phyloP scores from a whole-genome alignment of 2,113 vertebrate species.

The Oceanodroma tethys region DNA sequence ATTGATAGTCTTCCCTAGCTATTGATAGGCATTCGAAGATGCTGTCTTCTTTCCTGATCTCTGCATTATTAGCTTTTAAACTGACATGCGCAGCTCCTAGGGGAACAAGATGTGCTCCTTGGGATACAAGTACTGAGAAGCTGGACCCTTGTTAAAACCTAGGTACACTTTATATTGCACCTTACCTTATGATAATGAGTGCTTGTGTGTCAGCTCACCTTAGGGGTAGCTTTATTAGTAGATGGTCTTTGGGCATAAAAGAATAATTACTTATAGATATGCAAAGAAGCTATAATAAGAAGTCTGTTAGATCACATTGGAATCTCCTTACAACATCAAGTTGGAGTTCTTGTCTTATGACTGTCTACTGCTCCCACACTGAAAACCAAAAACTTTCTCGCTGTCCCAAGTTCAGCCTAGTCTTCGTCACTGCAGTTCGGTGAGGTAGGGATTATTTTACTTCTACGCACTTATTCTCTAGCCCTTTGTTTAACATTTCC shows the following conservation, averaged over 20 bases:
- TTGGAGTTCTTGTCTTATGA: not conserved
- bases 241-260: not conserved
- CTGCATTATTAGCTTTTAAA: not conserved
- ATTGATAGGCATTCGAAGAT: not conserved
- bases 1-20: not conserved
- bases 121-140: not conserved
- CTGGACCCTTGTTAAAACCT: not conserved
- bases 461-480: not conserved
- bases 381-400: not conserved
- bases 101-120: not conserved
- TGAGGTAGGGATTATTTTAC: not conserved
- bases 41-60: not conserved
- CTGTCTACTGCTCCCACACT: not conserved
- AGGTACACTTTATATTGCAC: not conserved
- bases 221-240: not conserved
- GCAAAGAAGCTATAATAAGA: not conserved
- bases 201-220: not conserved
- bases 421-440: not conserved
- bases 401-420: not conserved
- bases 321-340: not conserved
- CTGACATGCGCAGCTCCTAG: not conserved
- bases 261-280: not conserved
- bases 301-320: fast-evolving
- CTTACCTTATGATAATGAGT: not conserved
- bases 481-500: not conserved